A percentile compares a stretch with the other conserved stretches of the same genome.
These are phyloP conservation scores for Caenorhabditis imperialis DNA, from an alignment of 2,888 invertebrate genomes.

Conservation along the genomic window DNA sequence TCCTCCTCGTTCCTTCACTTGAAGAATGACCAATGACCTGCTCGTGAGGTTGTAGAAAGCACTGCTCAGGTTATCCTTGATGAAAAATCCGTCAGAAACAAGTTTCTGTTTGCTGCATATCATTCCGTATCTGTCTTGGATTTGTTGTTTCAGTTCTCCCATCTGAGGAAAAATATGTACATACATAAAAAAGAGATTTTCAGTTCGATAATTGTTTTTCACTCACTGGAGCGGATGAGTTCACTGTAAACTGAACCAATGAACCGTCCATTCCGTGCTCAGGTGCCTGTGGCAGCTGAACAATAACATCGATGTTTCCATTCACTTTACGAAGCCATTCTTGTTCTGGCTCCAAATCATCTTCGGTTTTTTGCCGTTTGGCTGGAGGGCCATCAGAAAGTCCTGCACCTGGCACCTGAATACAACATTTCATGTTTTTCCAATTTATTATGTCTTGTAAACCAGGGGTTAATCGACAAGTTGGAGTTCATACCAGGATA, in stretches of 20 bases:
- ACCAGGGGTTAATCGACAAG: no score
- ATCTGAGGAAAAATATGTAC: slow-evolving; percentile 80
- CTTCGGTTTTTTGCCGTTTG: slow-evolving; percentile 56
- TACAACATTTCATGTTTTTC: no score
- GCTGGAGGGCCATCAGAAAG: slow-evolving; percentile 53
- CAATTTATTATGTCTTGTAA: no score
- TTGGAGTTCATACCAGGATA: no score
- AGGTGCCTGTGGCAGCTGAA: slow-evolving; percentile 91
- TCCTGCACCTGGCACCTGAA: slow-evolving; percentile 3
- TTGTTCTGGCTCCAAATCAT: slow-evolving; percentile 87
- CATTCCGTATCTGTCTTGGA: slow-evolving; percentile 90
- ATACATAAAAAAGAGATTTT: no score
- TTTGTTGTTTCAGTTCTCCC: slow-evolving; percentile 89
- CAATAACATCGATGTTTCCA: slow-evolving; percentile 84
- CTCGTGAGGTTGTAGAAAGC: slow-evolving; percentile 95
- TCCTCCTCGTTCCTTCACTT: slow-evolving; percentile 88
- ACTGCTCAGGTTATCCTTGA: slow-evolving; percentile 94
- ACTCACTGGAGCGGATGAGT: slow-evolving; percentile 84
- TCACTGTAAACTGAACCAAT: slow-evolving; percentile 85
- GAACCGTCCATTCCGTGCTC: slow-evolving; percentile 97
- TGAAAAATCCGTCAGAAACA: slow-evolving; percentile 93
- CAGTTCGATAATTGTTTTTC: neutral
- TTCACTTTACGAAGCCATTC: slow-evolving; percentile 82
- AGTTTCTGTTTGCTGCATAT: slow-evolving; percentile 97
- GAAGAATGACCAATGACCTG: slow-evolving; percentile 88